Evolutionary conservation across 2,888 invertebrate species (phyloP).

Genomic region (Troglohyphantes excavatus): DNA sequence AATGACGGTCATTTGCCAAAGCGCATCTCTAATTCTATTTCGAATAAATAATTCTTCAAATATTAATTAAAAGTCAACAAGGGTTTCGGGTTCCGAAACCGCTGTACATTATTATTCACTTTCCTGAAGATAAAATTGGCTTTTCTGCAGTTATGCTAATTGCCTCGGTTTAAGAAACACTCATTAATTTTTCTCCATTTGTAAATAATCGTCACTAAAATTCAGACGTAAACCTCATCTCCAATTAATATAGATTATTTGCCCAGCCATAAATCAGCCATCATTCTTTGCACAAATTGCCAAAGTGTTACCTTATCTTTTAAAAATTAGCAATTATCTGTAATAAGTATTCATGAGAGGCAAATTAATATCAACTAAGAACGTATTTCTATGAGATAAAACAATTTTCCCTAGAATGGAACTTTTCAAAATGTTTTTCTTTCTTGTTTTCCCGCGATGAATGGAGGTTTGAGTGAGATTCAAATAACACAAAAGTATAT

Average conservation of each 20-base stretch:
- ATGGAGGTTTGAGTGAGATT: neutral
- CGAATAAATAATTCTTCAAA: conserved; percentile 40
- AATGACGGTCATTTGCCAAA: conserved; percentile 27
- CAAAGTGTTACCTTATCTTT: conserved; percentile 10
- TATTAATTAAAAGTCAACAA: conserved; percentile 66
- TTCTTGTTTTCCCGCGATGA: neutral
- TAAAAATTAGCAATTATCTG: conserved; percentile 11
- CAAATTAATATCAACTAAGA: neutral
- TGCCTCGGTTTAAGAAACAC: conserved; percentile 10
- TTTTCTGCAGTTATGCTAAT: conserved; percentile 42
- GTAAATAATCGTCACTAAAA: conserved; percentile 18
- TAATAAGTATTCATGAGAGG: neutral
- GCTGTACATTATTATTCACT: conserved; percentile 12
- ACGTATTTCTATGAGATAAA: neutral
- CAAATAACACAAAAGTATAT: neutral
- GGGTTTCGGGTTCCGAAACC: neutral
- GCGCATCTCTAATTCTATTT: conserved; percentile 31
- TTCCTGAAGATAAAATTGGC: conserved; percentile 16
- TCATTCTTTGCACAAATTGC: neutral
- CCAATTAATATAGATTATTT: neutral
- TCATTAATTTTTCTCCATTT: conserved; percentile 40
- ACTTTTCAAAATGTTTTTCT: neutral
- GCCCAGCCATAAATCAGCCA: neutral
- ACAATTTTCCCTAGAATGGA: neutral
- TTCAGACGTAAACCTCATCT: neutral